These are phyloP conservation scores for human (Homo sapiens) DNA, from an alignment of 2,113 vertebrate species.

Conservation along the genomic window GRCh38 chr7:41682001-41682500, in stretches of 20 bases:
- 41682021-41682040: background rate
- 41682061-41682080: background rate
- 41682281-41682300: background rate
- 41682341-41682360: background rate
- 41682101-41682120: background rate
- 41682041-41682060: background rate
- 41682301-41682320: background rate
- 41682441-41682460: background rate
- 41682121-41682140: background rate
- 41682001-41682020: background rate
- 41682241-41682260: background rate
- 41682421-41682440: background rate
- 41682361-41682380: background rate
- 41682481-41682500: conserved; percentile 64
- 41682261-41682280: background rate
- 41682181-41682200: background rate
- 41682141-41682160: background rate
- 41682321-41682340: background rate
- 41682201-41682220: background rate
- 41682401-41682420: background rate
- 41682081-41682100: background rate
- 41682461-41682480: conserved; percentile 43
- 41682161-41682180: background rate
- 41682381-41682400: background rate
- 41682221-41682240: background rate